Conservation (phyloP, 2,113 vertebrate species). For the Xiphorhynchus elegans region DNA sequence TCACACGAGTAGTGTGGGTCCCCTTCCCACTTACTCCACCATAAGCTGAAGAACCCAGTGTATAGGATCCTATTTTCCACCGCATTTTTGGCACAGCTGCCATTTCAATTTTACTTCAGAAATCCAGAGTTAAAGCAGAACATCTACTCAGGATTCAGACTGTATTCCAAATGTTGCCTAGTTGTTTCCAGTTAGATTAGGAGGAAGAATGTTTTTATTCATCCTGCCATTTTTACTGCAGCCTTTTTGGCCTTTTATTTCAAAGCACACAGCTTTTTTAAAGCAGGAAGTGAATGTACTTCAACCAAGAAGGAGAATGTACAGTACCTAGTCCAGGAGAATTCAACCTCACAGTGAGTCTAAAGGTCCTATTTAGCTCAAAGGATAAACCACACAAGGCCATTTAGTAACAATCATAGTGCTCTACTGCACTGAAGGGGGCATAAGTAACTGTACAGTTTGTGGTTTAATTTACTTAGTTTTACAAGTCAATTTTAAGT, state of each 20-base stretch:
- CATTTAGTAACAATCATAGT: neutral
- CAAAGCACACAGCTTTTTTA: neutral
- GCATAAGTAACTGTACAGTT: neutral
- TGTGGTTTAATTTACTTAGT: neutral
- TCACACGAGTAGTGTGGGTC: rapidly evolving
- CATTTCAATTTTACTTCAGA: neutral
- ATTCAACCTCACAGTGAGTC: neutral
- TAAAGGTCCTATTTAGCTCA: neutral
- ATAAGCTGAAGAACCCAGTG: neutral
- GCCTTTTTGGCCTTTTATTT: neutral
- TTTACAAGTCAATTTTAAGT: conserved; percentile 61
- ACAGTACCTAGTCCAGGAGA: neutral
- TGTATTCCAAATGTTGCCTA: neutral
- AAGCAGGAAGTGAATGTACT: neutral
- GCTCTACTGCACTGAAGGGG: neutral
- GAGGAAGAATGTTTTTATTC: neutral
- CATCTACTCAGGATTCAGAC: neutral
- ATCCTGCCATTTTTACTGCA: neutral
- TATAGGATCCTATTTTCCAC: neutral
- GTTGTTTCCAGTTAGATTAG: neutral
- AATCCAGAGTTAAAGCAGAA: neutral
- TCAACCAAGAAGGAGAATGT: neutral
- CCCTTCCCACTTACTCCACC: neutral
- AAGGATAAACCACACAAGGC: neutral
- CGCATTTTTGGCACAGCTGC: neutral